Conservation (phyloP, 2,113 vertebrate genomes). For the Rousettus leschenaultii region DNA sequence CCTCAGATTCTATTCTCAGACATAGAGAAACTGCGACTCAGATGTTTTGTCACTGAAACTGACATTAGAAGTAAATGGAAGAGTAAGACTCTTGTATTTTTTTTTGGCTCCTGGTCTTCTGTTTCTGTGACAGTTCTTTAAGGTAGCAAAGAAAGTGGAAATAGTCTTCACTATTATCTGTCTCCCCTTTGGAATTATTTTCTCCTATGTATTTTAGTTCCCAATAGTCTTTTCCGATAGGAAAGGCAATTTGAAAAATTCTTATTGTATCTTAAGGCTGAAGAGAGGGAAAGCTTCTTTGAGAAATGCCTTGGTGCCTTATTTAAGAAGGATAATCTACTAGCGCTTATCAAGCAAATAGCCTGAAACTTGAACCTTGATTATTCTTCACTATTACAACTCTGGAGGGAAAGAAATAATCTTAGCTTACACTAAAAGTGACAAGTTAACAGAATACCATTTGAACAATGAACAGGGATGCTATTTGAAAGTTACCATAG, state of each 20-base stretch:
- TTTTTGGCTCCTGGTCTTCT: background rate
- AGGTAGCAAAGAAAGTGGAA: background rate
- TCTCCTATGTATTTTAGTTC: background rate
- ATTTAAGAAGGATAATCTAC: slow-evolving; percentile 28
- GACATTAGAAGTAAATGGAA: background rate
- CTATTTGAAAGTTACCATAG: background rate
- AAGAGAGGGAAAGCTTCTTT: background rate
- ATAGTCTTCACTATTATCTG: background rate
- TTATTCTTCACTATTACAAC: background rate
- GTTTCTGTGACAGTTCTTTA: background rate
- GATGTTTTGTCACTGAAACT: background rate
- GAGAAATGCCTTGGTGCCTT: background rate
- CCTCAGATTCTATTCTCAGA: background rate
- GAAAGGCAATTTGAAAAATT: background rate
- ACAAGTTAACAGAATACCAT: background rate
- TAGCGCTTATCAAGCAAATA: background rate
- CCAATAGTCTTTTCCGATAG: background rate
- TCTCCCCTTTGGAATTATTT: background rate
- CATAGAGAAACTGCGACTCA: background rate
- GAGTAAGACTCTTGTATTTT: background rate
- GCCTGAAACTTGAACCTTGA: slow-evolving; percentile 42
- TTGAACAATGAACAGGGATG: slow-evolving; percentile 21
- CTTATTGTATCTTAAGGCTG: background rate
- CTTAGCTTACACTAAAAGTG: slow-evolving; percentile 17
- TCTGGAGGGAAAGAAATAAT: slow-evolving; percentile 5